Evolutionary conservation across 2,113 vertebrate species (phyloP), one percentile per base, ranked within the genome.

Genomic region (Corythoichthys intestinalis): DNA sequence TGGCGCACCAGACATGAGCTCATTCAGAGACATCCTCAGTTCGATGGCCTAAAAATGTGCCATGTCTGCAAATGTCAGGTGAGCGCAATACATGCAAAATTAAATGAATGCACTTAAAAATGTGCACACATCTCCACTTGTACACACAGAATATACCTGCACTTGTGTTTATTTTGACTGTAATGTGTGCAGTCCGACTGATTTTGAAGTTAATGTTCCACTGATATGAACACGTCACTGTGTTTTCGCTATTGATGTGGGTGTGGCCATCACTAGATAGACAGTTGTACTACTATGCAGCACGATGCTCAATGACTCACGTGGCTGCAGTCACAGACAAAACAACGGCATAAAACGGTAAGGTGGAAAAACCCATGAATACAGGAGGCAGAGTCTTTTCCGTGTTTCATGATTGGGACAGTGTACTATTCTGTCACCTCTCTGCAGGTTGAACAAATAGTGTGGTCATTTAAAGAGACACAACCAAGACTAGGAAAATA

Each of bases 1-100:
- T 71, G 46, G 48, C 49, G 66, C 47, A 83, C 58, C 79, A 88
- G 84, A 86, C 83, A 59, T 86, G 79, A 85, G 60, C 80, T 86
- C 84, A 88, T 12, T 70, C 66, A 65, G 70, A 87, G 75, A 83
- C 65, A 1, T 2, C 53, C n/a, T n/a, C 6, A 41, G 38, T 61
- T 17, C 37, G 4, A 20, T 83, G 70, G 64, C 37, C 71, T 70
- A 62, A 66, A 65, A 62, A 44, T 53, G 20, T 83, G 82, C 34
- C 49, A 71, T 81, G 72, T 84, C 68, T 79, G 67, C 72, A 66
- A 70, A 14, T 41, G 28, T 64, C 73, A 77, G 76, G 74, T 76
- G 70, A 41, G 28, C 60, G 57, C 44, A 44, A 67, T 44, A 11
- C 65, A 38, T 70, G 66, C 72, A 68, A 0, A 1, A 15, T 62